Evolutionary conservation across 2,113 vertebrate species (phyloP).

Genomic region (Pagrus major): DNA sequence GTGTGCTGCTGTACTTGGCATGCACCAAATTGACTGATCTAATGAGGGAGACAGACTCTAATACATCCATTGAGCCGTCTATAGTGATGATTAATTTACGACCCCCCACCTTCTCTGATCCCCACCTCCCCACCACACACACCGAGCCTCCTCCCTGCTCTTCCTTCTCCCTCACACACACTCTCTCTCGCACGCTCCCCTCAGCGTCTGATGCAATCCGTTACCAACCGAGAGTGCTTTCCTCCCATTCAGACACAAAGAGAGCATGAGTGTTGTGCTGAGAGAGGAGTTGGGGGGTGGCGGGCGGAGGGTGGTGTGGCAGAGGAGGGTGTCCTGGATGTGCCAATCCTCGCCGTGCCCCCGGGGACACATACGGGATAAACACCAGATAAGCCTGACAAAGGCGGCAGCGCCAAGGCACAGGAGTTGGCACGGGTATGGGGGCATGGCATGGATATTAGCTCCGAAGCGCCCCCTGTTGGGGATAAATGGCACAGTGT

Average conservation of each 20-base stretch:
- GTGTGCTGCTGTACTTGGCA: conserved; percentile 51
- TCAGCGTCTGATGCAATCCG: conserved; percentile 81
- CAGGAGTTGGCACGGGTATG: conserved; percentile 55
- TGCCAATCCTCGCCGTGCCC: conserved; percentile 64
- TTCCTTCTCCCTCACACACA: conserved; percentile 31
- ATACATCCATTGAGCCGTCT: conserved; percentile 77
- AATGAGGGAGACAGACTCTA: conserved; percentile 75
- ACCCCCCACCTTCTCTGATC: conserved; percentile 66
- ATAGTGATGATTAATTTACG: conserved; percentile 80
- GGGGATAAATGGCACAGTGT: conserved; percentile 54
- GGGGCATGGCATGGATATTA: conserved; percentile 35
- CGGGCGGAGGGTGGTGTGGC: background rate
- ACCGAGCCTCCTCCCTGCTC: conserved; percentile 42
- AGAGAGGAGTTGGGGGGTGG: background rate
- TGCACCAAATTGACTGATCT: conserved; percentile 71
- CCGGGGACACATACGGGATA: conserved; percentile 70
- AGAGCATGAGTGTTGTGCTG: conserved; percentile 59
- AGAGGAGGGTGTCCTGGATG: conserved; percentile 61
- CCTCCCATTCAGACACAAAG: conserved; percentile 81
- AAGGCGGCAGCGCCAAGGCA: conserved; percentile 66
- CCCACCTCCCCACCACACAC: conserved; percentile 38
- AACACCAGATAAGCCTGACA: conserved; percentile 77
- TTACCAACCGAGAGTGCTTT: conserved; percentile 78
- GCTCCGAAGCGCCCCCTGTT: conserved; percentile 71
- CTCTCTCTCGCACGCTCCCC: conserved; percentile 43